These are phyloP conservation scores for Tanytarsus gracilentus DNA, from an alignment of 2,888 invertebrate species.

Conservation along the genomic window DNA sequence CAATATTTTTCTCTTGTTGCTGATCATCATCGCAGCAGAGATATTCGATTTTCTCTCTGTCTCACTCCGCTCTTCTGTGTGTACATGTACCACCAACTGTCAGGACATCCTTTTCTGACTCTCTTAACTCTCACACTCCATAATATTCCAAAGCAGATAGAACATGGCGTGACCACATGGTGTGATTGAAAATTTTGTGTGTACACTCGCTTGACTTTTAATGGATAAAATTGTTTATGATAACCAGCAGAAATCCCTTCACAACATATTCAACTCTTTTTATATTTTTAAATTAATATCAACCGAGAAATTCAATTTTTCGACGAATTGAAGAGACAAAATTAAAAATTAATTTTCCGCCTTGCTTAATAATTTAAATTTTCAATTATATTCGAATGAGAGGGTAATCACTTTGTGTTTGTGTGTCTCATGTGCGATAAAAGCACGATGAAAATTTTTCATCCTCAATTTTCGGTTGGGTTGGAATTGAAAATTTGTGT, in stretches of 20 bases:
- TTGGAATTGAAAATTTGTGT: too few relatives aligned
- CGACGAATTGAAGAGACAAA: too few relatives aligned
- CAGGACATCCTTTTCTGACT: constrained; percentile 17
- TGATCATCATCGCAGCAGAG: not conserved
- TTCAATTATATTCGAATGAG: not conserved
- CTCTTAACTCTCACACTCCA: not conserved
- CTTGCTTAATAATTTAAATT: constrained; percentile 17
- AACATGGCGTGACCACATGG: constrained; percentile 4
- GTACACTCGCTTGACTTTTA: constrained; percentile 7
- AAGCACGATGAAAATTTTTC: too few relatives aligned
- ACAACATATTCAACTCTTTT: not conserved
- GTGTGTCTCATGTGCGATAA: not conserved
- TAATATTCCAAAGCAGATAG: not conserved
- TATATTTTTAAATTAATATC: not conserved
- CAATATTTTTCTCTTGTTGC: not conserved
- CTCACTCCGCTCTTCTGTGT: not conserved
- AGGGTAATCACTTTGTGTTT: not conserved
- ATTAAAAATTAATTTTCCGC: constrained; percentile 28
- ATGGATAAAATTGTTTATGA: constrained; percentile 9
- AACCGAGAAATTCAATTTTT: not conserved
- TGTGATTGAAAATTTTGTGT: constrained; percentile 13
- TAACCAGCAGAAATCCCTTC: not conserved
- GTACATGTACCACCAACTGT: constrained; percentile 23
- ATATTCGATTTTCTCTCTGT: not conserved
- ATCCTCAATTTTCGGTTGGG: too few relatives aligned